Base-by-base conservation (phyloP, 1,140 invertebrate species). In the Diprion similis region DNA sequence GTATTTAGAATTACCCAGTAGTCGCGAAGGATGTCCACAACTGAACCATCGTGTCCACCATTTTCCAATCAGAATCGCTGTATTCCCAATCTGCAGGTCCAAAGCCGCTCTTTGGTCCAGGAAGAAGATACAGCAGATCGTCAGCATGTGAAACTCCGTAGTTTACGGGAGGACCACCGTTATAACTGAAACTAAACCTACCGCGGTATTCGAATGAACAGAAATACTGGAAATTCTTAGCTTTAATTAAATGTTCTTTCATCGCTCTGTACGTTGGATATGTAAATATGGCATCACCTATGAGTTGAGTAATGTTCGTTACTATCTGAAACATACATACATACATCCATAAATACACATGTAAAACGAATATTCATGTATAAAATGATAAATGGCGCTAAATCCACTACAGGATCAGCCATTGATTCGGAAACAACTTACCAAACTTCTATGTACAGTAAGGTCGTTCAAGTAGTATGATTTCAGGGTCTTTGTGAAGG, bases 11-110 rank as follows among this genome's bases (percentile, higher is more conserved):
- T 59, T 59, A 59, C 51, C 51, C 51, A 17, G 11, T 59, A 17
- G 51, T 59, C 51, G 51, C 51, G n/a, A 59, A 59, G 51, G 51
- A 15, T 59, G 51, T 59, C 51, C 51, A 59, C 11, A 59, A 6
- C 51, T 59, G 51, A 13, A 59, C 51, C 51, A 59, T 59, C 51
- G 11, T 59, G n/a, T 59, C 51, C 51, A 59, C 51, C 51, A 59
- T 59, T 59, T 13, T 59, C 51, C 51, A 15, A 59, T 59, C 51
- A 17, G n/a, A 4, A 17, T 59, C 51, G n/a, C 51, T 59, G 9
- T 59, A 59, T 59, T 59, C 51, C 11, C n/a, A 59, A 17, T 59
- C 51, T 15, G 51, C 9, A 4, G 51, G 51, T 13, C 51, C 51
- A 59, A 8, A 59, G 4, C 51, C 3, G 9, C 2, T 15, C 11